Percentiles rank a stretch among this genome's conserved stretches.
Evolutionary conservation across 2,888 invertebrate species (phyloP).

Genomic region (Beris morrisii): DNA sequence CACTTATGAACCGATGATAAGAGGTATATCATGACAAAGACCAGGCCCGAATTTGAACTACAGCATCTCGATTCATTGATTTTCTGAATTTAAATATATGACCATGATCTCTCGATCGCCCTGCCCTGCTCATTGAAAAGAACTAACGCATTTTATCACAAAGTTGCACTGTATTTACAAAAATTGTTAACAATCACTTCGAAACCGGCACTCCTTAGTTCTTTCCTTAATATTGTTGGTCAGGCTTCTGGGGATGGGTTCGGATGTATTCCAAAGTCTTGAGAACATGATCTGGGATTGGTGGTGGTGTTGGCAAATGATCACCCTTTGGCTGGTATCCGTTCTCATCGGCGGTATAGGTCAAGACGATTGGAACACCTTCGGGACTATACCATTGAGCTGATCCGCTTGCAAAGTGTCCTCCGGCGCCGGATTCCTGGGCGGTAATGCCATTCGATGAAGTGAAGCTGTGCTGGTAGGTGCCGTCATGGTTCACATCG

Average conservation of each 20-base stretch:
- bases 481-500: slow-evolving; percentile 45
- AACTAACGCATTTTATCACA: slow-evolving; percentile 6
- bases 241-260: slow-evolving; percentile 34
- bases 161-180: slow-evolving; percentile 26
- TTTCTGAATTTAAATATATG: too few species aligned
- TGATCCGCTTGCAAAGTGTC: slow-evolving; percentile 44
- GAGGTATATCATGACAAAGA: too few species aligned
- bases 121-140: too few species aligned
- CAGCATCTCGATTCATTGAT: too few species aligned
- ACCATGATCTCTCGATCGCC: too few species aligned
- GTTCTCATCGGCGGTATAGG: slow-evolving; percentile 37
- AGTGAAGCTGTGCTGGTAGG: slow-evolving; percentile 52
- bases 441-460: slow-evolving; percentile 60
- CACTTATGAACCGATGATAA: too few species aligned
- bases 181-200: neutral
- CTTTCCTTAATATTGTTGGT: slow-evolving; percentile 12
- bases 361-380: slow-evolving; percentile 33
- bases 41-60: too few species aligned
- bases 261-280: slow-evolving; percentile 36
- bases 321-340: slow-evolving; percentile 37
- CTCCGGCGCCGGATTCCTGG: slow-evolving; percentile 24
- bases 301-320: slow-evolving; percentile 37
- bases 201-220: neutral
- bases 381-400: slow-evolving; percentile 36
- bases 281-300: slow-evolving; percentile 36